These are phyloP conservation scores for chimpanzee (Pan troglodytes) DNA, from an alignment of 2,113 vertebrate genomes.

Conservation along the genomic window NHGRI_mPanTro3-v2.1_pri NC_072407.2:118072001-118072500, in stretches of 20 bases:
- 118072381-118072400: background rate
- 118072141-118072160: background rate
- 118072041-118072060: background rate
- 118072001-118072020: background rate
- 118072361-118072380: background rate
- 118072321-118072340: accelerated
- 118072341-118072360: background rate
- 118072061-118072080: background rate
- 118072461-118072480: background rate
- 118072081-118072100: background rate
- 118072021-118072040: background rate
- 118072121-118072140: accelerated
- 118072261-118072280: accelerated
- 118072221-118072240: background rate
- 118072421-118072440: background rate
- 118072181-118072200: background rate
- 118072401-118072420: accelerated
- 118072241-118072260: background rate
- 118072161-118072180: background rate
- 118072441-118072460: background rate
- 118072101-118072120: accelerated
- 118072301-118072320: background rate
- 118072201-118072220: background rate
- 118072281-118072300: accelerated
- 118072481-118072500: background rate